Evolutionary conservation across 2,888 invertebrate species (phyloP).

Genomic region (Melipona bicolor): DNA sequence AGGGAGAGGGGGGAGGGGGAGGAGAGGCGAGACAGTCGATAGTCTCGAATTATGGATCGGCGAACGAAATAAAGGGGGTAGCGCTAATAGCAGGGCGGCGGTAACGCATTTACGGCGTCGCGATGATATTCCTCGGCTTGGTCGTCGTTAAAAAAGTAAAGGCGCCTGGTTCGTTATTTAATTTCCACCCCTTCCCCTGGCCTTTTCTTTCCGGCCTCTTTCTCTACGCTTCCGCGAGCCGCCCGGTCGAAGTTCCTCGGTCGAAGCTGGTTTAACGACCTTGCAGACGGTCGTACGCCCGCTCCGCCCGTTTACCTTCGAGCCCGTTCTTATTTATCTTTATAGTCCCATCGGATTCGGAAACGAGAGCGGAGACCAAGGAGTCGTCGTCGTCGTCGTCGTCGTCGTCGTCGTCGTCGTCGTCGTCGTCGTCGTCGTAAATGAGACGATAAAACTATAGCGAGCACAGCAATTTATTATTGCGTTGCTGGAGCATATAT

Average conservation of each 20-base stretch:
- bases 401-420: constrained; percentile 29
- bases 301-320: constrained; percentile 49
- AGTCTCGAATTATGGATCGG: constrained; percentile 30
- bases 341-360: constrained; percentile 69
- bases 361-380: constrained; percentile 49
- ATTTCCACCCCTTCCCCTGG: not conserved
- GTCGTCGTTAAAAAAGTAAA: constrained; percentile 32
- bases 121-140: constrained; percentile 30
- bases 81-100: constrained; percentile 6
- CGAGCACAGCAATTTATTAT: constrained; percentile 68
- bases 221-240: not conserved
- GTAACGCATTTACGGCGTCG: constrained; percentile 17
- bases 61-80: constrained; percentile 15
- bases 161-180: constrained; percentile 25
- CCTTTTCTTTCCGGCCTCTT: too few species aligned
- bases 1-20: too few species aligned
- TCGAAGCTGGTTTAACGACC: constrained; percentile 50
- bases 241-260: not conserved
- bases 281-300: constrained; percentile 32
- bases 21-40: not conserved
- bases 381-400: constrained; percentile 46
- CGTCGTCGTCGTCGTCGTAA: constrained; percentile 58
- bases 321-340: constrained; percentile 67
- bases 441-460: constrained; percentile 72
- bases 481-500: constrained; percentile 42